Conservation (phyloP, 2,888 invertebrate species). For the Drosophila buzzatii region DNA sequence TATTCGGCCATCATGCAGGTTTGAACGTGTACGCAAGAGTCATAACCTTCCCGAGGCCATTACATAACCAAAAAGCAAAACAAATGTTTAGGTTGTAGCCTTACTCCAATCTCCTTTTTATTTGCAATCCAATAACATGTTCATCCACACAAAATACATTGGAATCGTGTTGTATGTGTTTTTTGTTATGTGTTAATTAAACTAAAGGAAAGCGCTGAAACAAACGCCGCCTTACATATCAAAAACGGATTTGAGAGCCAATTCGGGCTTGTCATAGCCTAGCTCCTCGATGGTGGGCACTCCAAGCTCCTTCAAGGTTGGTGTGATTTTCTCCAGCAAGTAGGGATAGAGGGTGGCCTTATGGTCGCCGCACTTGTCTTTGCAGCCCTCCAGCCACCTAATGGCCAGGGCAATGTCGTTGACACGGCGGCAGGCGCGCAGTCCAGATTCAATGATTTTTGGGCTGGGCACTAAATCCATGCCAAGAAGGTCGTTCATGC, state of each 20-base stretch:
- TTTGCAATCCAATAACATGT: constrained; percentile 74
- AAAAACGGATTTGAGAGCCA: constrained; percentile 92
- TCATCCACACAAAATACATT: constrained; percentile 61
- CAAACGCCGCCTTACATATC: constrained; percentile 85
- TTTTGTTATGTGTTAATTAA: constrained; percentile 53
- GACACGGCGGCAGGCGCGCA: constrained; percentile 95
- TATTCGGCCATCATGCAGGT: constrained; percentile 25
- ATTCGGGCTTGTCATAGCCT: constrained; percentile 98
- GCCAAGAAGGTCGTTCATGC: constrained; percentile 94
- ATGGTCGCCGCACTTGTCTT: constrained; percentile 93
- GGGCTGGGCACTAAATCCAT: constrained; percentile 98
- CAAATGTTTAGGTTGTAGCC: constrained; percentile 54
- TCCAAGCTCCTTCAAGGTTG: constrained; percentile 96
- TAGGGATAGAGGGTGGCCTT: constrained; percentile 94
- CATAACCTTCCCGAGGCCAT: constrained; percentile 52
- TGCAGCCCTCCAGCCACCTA: constrained; percentile 96
- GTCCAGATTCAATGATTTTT: constrained; percentile 92
- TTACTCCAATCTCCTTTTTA: constrained; percentile 76
- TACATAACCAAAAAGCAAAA: constrained; percentile 55
- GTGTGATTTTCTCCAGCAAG: constrained; percentile 94
- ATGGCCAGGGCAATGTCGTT: constrained; percentile 97
- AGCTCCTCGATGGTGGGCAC: constrained; percentile 97
- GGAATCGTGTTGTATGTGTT: constrained; percentile 50
- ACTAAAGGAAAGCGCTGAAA: constrained; percentile 50
- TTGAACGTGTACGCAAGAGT: constrained; percentile 35